phyloP scores from a whole-genome alignment of 1,140 invertebrate species.

The Cyclina sinensis region DNA sequence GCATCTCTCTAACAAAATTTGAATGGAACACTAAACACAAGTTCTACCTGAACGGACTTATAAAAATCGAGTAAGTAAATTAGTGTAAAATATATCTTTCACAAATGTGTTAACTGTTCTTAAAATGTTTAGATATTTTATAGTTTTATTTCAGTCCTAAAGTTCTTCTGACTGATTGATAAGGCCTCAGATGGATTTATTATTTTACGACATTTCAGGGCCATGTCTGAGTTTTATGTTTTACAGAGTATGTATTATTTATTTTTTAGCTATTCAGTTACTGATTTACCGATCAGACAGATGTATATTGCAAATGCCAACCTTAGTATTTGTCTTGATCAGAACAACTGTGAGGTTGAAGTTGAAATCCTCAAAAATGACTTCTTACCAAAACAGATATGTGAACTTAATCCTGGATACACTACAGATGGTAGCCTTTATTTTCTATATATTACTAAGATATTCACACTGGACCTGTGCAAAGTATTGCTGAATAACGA shows the following conservation, averaged over 20 bases:
- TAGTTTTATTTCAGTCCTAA: too few species aligned
- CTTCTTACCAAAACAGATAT: neutral
- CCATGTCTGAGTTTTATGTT: too few species aligned
- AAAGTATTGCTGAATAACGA: too few species aligned
- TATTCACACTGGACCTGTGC: too few species aligned
- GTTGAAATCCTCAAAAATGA: neutral
- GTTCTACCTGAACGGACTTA: conserved; percentile 10
- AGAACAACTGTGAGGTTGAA: neutral
- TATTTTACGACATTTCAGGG: too few species aligned
- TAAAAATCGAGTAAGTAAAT: conserved; percentile 14
- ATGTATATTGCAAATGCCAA: neutral
- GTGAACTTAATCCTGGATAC: neutral
- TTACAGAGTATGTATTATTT: too few species aligned
- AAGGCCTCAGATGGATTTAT: too few species aligned
- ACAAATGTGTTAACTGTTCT: too few species aligned
- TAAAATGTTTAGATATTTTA: too few species aligned
- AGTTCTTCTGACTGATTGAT: too few species aligned
- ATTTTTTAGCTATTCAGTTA: conserved; percentile 27
- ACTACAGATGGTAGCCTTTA: neutral
- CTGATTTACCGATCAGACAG: neutral
- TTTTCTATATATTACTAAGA: too few species aligned
- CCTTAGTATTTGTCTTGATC: conserved; percentile 12
- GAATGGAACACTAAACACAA: neutral
- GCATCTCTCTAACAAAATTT: conserved; percentile 2
- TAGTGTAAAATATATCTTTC: too few species aligned